Percentiles rank a stretch among this genome's conserved stretches.
phyloP scores from a whole-genome alignment of 2,888 invertebrate genomes.

The Xestia xanthographa region DNA sequence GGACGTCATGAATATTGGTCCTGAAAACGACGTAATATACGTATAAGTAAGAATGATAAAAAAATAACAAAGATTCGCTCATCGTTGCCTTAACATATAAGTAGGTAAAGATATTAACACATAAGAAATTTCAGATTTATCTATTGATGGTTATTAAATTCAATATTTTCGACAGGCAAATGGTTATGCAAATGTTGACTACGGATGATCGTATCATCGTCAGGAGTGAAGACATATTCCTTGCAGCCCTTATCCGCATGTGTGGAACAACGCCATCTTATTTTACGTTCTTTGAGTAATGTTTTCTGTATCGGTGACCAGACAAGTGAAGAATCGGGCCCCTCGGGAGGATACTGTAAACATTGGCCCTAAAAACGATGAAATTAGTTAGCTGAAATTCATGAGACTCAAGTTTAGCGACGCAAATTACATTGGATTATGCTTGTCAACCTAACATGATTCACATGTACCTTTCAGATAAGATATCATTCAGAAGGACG shows the following conservation, averaged over 20 bases:
- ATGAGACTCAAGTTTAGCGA: no score
- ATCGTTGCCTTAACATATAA: background rate
- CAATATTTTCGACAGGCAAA: background rate
- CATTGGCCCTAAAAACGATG: conserved; percentile 25
- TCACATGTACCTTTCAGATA: no score
- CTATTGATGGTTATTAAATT: background rate
- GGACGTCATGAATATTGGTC: no score
- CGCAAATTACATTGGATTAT: no score
- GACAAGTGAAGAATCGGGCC: background rate
- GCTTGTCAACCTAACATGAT: no score
- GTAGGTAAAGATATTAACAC: background rate
- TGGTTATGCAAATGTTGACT: conserved; percentile 67
- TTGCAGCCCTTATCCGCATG: conserved; percentile 68
- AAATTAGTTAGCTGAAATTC: no score
- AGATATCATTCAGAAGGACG: no score
- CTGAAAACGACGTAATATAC: no score
- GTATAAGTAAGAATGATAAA: background rate
- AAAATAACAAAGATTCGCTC: background rate
- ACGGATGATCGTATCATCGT: conserved; percentile 64
- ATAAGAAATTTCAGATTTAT: background rate
- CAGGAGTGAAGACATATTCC: conserved; percentile 68
- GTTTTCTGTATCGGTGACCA: conserved; percentile 73
- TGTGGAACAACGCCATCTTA: conserved; percentile 71
- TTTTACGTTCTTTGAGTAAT: conserved; percentile 64
- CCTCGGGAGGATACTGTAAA: conserved; percentile 32